These are phyloP conservation scores for Diadema setosum DNA, from an alignment of 35 echinoderm and acorn worm genomes.

Conservation along the genomic window DNA sequence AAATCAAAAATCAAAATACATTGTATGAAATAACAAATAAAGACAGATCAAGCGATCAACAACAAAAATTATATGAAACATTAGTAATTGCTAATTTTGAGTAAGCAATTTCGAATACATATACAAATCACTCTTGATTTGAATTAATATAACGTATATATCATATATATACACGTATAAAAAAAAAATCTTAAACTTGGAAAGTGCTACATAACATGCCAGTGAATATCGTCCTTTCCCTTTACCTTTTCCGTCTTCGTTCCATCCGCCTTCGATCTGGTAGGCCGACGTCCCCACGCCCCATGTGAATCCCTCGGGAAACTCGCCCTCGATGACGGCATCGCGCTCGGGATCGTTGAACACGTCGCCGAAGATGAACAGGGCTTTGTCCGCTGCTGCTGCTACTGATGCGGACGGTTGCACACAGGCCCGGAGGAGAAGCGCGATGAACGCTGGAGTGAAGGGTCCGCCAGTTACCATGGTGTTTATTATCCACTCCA, in stretches of 20 bases:
- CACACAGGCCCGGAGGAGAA: background rate
- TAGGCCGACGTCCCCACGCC: slow-evolving; percentile 84
- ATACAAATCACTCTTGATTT: no score
- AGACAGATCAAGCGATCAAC: no score
- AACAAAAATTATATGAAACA: no score
- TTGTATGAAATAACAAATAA: no score
- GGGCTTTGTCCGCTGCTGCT: background rate
- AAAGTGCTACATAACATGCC: no score
- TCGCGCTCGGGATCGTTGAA: slow-evolving; percentile 81
- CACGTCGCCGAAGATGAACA: slow-evolving; percentile 54
- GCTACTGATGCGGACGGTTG: background rate
- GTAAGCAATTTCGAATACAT: no score
- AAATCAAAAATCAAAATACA: no score
- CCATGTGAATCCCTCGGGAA: slow-evolving; percentile 79
- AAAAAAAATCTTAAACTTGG: no score
- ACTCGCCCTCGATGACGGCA: slow-evolving; percentile 42
- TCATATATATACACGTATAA: no score
- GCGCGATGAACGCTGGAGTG: background rate
- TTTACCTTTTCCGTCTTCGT: slow-evolving; percentile 86
- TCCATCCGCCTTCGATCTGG: slow-evolving; percentile 85
- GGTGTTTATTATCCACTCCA: background rate
- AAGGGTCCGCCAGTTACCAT: background rate
- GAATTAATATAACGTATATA: no score
- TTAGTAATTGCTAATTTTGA: no score
- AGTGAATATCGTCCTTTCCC: no score